Evolutionary conservation across 2,113 vertebrate genomes (phyloP).

Genomic region (Pogona vitticeps): DNA sequence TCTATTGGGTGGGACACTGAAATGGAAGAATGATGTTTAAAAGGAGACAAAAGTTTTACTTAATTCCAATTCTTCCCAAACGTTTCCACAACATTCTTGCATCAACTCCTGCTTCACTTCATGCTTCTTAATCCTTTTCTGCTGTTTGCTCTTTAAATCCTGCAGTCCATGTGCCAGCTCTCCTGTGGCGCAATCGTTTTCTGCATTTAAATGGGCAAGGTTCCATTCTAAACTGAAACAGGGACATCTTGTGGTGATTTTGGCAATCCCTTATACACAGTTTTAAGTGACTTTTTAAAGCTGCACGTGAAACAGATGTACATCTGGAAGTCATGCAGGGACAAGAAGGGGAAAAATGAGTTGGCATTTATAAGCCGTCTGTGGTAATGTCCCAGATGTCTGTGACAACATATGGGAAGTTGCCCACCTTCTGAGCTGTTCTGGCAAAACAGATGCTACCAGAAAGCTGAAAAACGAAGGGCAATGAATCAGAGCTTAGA

Average conservation of each 20-base stretch:
- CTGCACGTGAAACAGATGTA: not conserved
- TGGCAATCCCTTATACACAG: not conserved
- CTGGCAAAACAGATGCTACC: too few relatives aligned
- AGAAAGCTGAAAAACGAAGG: not conserved
- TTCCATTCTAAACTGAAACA: not conserved
- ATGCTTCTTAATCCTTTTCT: not conserved
- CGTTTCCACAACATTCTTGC: not conserved
- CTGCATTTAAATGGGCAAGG: not conserved
- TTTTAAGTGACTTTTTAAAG: not conserved
- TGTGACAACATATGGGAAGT: not conserved
- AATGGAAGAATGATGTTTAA: not conserved
- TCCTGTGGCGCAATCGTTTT: not conserved
- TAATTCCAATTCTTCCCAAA: conserved; percentile 11
- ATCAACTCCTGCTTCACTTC: conserved; percentile 1
- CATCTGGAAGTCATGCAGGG: not conserved
- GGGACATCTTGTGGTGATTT: conserved; percentile 12
- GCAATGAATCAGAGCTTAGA: too few relatives aligned
- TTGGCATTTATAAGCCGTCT: not conserved
- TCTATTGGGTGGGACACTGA: not conserved
- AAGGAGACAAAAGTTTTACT: not conserved
- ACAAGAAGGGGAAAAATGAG: too few relatives aligned
- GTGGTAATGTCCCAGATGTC: not conserved
- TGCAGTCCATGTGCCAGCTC: not conserved
- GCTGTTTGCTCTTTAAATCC: conserved; percentile 1
- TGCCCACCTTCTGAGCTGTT: not conserved